Evolutionary conservation across 1,140 invertebrate genomes (phyloP), one percentile per base, ranked within the genome.

Genomic region (Drosophila dunni): DNA sequence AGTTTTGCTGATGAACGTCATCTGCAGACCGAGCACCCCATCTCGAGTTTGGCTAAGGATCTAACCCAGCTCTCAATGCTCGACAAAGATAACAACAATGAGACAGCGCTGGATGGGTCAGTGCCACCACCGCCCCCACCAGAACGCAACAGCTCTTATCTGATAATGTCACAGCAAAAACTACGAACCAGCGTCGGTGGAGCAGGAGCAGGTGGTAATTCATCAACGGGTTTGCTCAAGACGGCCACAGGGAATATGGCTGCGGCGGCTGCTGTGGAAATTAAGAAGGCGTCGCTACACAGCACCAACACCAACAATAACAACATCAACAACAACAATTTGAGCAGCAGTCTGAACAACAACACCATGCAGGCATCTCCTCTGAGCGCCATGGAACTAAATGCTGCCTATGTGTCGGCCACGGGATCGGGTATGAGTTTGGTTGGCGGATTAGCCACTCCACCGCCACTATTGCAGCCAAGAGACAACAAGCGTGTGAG

Each of bases 101-200:
- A 76, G 60, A 64, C 71, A 10, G 8, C 54, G 13, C 40, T 75
- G 24, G 83, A 91, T 33, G 79, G 77, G 1, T 44, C 45, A 5
- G 81, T 91, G 48, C 81, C 93, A 29, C 94, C 95, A 29, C 96
- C 96, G 13, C 94, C 95, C 54, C 96, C 96, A 15, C 96, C 96
- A 0, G 95, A 96, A 92, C 94, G 96, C 71, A 96, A 96, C 45
- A 97, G 96, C 3, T 97, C 96, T 60, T 97, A 96, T 92, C 94
- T 96, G 0, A 94, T 96, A 15, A 97, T 97, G 96, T 96, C 95
- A 1, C 94, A 94, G 83, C 91, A 93, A 60, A 92, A 93, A 60
- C 33, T 91, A 11, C 93, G 78, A 51, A 48, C 53, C 13, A 81
- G 78, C 29, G 68, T 63, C 6, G 78, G 68, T 3, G 78, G 68